Conservation (phyloP, 2,113 vertebrate species). For the Sorex fumeus region DNA sequence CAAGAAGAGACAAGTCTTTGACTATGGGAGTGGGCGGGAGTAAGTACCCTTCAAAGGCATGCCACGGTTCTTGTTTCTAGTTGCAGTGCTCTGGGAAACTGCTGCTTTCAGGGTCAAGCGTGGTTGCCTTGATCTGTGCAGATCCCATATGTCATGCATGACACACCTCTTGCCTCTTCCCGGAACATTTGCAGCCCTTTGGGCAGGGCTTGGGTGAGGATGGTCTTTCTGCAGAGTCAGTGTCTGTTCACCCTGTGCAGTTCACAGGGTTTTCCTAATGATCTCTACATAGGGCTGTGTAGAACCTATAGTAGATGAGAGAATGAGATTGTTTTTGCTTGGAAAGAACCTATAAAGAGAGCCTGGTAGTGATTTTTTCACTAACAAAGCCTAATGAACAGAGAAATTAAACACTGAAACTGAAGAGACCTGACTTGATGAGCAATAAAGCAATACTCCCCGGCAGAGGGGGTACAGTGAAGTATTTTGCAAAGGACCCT, state of each 20-base stretch:
- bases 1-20: background rate
- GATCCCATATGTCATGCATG: accelerated
- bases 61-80: background rate
- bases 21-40: background rate
- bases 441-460: background rate
- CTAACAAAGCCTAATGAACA: background rate
- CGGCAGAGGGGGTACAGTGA: background rate
- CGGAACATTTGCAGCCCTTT: background rate
- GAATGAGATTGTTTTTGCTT: background rate
- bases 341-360: background rate
- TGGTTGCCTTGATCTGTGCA: background rate
- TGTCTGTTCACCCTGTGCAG: background rate
- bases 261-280: background rate
- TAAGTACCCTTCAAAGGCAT: background rate
- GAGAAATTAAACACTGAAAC: background rate
- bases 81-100: background rate
- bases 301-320: background rate
- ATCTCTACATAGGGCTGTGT: background rate
- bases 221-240: background rate
- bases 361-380: background rate
- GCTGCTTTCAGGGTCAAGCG: background rate
- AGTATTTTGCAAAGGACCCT: background rate
- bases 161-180: background rate
- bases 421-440: background rate
- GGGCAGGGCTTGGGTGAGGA: background rate